These are phyloP conservation scores for Setophaga coronata DNA, from an alignment of 2,113 vertebrate species.

Conservation along the genomic window DNA sequence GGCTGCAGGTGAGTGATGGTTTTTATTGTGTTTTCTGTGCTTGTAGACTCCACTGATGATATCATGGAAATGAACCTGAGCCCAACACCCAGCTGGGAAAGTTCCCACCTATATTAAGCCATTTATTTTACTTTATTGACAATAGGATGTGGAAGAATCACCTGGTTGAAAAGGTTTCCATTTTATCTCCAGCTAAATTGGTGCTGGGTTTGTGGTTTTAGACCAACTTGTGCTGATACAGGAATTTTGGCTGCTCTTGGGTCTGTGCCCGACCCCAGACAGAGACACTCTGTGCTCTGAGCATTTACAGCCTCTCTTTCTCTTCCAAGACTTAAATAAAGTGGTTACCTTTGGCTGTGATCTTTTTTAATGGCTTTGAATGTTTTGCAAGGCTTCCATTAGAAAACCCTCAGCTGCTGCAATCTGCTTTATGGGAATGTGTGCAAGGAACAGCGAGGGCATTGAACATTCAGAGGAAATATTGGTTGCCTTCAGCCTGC, in stretches of 20 bases:
- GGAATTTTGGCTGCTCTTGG: not conserved
- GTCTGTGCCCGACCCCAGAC: not conserved
- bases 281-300: not conserved
- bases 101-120: not conserved
- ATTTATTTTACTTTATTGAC: not conserved
- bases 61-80: fast-evolving
- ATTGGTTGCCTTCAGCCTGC: not conserved
- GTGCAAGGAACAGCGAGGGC: fast-evolving
- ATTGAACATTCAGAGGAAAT: fast-evolving
- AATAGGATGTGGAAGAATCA: not conserved
- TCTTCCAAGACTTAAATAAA: slow-evolving; percentile 35
- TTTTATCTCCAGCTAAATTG: not conserved
- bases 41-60: not conserved
- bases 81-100: not conserved
- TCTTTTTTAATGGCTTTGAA: not conserved
- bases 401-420: not conserved
- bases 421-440: not conserved
- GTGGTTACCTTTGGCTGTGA: not conserved
- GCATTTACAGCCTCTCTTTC: not conserved
- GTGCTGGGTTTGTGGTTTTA: not conserved
- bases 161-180: not conserved
- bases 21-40: not conserved
- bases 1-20: slow-evolving; percentile 38
- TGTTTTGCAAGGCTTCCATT: not conserved
- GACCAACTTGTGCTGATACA: not conserved